Evolutionary conservation across 1,140 invertebrate species (phyloP).

Genomic region (Luehdorfia chinensis): DNA sequence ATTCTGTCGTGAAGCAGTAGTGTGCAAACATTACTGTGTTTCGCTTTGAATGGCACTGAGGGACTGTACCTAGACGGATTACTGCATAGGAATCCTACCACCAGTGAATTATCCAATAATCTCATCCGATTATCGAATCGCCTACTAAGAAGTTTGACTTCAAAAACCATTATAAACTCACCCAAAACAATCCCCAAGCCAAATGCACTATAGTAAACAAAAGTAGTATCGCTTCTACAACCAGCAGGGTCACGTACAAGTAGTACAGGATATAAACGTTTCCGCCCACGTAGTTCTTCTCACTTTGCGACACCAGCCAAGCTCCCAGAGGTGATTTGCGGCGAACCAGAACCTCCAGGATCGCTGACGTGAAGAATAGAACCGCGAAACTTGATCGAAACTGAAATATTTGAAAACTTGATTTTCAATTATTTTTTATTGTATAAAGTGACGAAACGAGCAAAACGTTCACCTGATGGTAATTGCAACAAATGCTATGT

Average conservation of each 20-base stretch:
- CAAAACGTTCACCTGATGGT: no score
- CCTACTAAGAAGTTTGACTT: no score
- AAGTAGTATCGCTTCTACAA: slow-evolving; percentile 23
- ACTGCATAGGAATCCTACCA: no score
- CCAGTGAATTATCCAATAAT: no score
- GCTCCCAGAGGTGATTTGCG: slow-evolving; percentile 14
- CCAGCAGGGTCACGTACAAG: slow-evolving; percentile 19
- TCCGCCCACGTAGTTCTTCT: background rate
- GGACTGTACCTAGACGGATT: no score
- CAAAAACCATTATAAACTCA: slow-evolving; percentile 23
- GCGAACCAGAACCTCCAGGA: slow-evolving; percentile 23
- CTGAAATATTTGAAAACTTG: slow-evolving; percentile 26
- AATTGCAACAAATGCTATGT: no score
- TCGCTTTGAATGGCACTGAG: no score
- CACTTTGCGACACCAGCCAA: background rate
- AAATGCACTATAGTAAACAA: slow-evolving; percentile 22
- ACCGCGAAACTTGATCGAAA: slow-evolving; percentile 26
- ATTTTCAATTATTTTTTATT: no score
- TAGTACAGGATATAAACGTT: slow-evolving; percentile 20
- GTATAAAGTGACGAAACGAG: no score
- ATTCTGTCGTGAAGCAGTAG: no score
- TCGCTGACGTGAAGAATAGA: slow-evolving; percentile 24
- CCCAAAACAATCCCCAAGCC: slow-evolving; percentile 23
- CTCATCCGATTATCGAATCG: no score
- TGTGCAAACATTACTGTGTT: no score